phyloP scores from a whole-genome alignment of 2,113 vertebrate genomes.

The Carassius auratus region DNA sequence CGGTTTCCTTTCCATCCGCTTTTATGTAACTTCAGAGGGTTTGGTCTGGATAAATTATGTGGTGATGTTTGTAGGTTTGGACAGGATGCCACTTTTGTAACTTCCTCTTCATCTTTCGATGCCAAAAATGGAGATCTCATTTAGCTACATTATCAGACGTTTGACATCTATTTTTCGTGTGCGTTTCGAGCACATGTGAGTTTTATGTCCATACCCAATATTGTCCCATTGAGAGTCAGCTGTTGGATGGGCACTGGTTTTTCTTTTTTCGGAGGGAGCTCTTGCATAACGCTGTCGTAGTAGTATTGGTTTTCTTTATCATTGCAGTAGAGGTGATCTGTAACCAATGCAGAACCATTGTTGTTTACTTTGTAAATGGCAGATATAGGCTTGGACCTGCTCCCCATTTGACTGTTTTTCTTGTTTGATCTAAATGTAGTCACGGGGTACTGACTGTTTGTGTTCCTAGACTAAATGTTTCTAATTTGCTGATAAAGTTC shows the following conservation, averaged over 20 bases:
- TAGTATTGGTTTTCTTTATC: conserved; percentile 6
- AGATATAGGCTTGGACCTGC: not conserved
- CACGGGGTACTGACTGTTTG: not conserved
- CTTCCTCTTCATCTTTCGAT: not conserved
- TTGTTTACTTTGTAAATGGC: conserved; percentile 20
- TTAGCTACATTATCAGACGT: not conserved
- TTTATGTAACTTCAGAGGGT: not conserved
- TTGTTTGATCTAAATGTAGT: not conserved
- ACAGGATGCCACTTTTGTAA: not conserved
- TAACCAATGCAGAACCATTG: not conserved
- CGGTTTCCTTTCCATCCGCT: not conserved
- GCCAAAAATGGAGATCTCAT: conserved; percentile 2
- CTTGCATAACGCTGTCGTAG: not conserved
- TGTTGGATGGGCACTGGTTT: not conserved
- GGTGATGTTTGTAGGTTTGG: not conserved
- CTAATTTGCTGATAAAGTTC: not conserved
- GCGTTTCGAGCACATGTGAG: not conserved
- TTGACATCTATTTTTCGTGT: not conserved
- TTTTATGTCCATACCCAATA: not conserved
- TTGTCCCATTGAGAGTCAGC: not conserved
- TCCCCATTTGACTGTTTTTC: not conserved
- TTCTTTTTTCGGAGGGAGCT: too few relatives aligned
- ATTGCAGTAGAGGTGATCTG: conserved; percentile 1
- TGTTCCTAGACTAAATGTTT: not conserved
- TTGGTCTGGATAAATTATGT: conserved; percentile 17